Evolutionary conservation across 2,888 invertebrate species (phyloP), one percentile per base, ranked within the genome.

Genomic region (Bombyx huttoni): DNA sequence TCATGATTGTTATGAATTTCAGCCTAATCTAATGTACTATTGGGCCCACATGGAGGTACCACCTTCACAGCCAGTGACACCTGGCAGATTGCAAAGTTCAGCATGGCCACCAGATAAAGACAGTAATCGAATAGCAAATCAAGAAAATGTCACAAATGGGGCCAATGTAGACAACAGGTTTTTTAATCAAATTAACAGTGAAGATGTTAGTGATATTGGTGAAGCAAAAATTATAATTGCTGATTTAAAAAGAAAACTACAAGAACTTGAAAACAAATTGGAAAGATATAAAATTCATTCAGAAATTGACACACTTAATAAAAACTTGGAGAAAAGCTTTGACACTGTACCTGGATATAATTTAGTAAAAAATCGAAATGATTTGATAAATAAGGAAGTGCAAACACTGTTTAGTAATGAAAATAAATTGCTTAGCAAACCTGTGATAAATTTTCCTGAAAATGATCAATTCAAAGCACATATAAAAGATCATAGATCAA

Each of bases 1-100:
- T 24, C 24, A 24, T 24, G 24, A 24, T 24, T 24, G 5, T 47
- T n/a, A 12, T 13, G 8, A 12, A 1, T 83, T 91, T 40, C 82
- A 97, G 97, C 94, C 95, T 54, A 95, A 94, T 80, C 91, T 94
- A 70, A 96, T 96, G 94, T 97, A 97, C 83, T 95, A 93, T 75
- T 97, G 97, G 97, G 91, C 95, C 33, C 94, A 95, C 74, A 93
- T 94, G 58, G 95, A 95, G 78, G 82, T 90, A 49, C 91, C 93
- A 52, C 85, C 91, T 46, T 86, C 91, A 49, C 90, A 92, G 57
- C 91, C 94, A 45, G 84, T 91, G 54, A 92, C 94, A 13, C 95
- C 95, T 0, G 94, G 95, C 50, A 91, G 93, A 69, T 83, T 96
- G 49, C 92, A 93, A 59, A 91, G 91, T 55, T 82, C 91, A 0